Evolutionary conservation across 2,888 invertebrate species (phyloP).

Genomic region (Omphaloscelis lunosa): DNA sequence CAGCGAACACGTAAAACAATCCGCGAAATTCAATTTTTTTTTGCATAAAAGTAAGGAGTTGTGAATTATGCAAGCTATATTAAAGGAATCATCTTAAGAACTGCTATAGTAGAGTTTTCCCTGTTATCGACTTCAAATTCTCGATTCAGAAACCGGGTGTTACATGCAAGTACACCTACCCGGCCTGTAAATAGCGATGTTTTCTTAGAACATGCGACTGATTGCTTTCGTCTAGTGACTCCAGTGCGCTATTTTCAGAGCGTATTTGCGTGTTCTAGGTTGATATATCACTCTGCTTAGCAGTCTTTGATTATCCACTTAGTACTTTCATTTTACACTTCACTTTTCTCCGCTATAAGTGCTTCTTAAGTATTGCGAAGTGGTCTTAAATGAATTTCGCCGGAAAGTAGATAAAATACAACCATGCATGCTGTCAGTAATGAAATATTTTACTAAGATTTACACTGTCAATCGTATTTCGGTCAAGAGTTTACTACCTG

Average conservation of each 20-base stretch:
- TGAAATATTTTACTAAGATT: conserved; percentile 4
- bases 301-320: conserved; percentile 39
- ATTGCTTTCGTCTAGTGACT: conserved; percentile 40
- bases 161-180: conserved; percentile 11
- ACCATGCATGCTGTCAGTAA: background rate
- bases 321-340: conserved; percentile 46
- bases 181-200: conserved; percentile 55
- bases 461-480: conserved; percentile 19
- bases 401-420: conserved; percentile 8
- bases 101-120: background rate
- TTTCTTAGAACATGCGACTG: conserved; percentile 61
- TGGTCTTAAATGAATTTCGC: conserved; percentile 1
- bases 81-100: no score
- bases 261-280: conserved; percentile 19
- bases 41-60: background rate
- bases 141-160: background rate
- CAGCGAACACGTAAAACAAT: no score
- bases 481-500: conserved; percentile 28
- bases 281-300: conserved; percentile 29
- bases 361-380: conserved; percentile 13
- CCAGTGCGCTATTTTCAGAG: conserved; percentile 49
- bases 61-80: background rate
- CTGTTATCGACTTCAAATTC: background rate
- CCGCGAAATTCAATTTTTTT: background rate
- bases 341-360: conserved; percentile 11